These are phyloP conservation scores for Lethenteron reissneri DNA, from an alignment of 2,113 vertebrate genomes.

Conservation along the genomic window DNA sequence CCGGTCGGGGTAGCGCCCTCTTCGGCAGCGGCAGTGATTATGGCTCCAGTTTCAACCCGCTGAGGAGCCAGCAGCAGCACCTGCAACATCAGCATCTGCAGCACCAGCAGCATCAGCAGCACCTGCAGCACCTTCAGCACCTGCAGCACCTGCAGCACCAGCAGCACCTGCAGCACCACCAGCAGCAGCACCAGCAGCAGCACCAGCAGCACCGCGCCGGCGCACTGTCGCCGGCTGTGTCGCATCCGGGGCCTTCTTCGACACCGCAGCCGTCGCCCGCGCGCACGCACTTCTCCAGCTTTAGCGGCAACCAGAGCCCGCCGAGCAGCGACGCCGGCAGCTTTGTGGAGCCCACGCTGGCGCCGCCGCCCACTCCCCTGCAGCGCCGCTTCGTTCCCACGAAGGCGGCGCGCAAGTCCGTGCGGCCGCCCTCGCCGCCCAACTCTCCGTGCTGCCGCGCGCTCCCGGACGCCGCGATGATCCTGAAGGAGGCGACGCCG, in stretches of 20 bases:
- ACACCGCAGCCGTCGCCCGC: no score
- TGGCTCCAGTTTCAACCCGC: no score
- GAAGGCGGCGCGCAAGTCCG: constrained; percentile 5
- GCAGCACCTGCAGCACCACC: no score
- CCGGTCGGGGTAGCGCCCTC: no score
- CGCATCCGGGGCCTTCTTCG: no score
- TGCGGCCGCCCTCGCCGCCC: constrained; percentile 33
- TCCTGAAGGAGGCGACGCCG: constrained; percentile 58
- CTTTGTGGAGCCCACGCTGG: constrained; percentile 60
- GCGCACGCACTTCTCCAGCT: not conserved
- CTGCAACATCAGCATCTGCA: not conserved
- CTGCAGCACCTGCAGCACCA: no score
- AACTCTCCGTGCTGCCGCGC: constrained; percentile 32
- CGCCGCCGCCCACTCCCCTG: constrained; percentile 20
- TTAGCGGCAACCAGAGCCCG: constrained; percentile 60
- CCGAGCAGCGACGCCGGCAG: constrained; percentile 43
- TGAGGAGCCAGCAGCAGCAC: not conserved
- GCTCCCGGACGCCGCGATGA: constrained; percentile 51
- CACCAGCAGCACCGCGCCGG: no score
- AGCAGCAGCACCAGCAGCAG: no score
- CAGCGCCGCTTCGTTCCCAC: not conserved
- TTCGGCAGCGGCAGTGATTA: no score
- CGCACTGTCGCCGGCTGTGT: no score
- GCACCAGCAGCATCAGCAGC: not conserved
- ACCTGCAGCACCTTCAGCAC: no score